Conservation (phyloP, 1,140 invertebrate genomes). For the Xylocopa sonorina region DNA sequence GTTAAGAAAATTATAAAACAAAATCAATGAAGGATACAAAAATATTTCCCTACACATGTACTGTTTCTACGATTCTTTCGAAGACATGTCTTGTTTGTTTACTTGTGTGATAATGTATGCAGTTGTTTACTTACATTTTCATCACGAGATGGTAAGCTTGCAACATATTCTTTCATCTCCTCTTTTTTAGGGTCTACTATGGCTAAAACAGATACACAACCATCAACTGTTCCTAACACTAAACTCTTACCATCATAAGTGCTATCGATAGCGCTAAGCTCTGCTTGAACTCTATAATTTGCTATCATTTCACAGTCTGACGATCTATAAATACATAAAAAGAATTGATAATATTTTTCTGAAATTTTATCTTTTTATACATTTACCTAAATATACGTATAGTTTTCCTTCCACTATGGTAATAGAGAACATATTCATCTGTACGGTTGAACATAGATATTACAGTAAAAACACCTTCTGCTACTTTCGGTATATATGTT, state of each 20-base stretch:
- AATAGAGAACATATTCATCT: constrained; percentile 98
- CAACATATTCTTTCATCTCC: constrained; percentile 86
- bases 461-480: constrained; percentile 98
- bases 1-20: neutral
- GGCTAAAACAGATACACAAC: constrained; percentile 94
- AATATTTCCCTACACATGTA: neutral
- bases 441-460: constrained; percentile 96
- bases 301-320: constrained; percentile 94
- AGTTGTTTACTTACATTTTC: constrained; percentile 82
- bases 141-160: constrained; percentile 87
- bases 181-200: constrained; percentile 90
- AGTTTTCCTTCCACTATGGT: constrained; percentile 96
- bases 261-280: constrained; percentile 92
- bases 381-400: constrained; percentile 92
- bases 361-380: constrained; percentile 4
- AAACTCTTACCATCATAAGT: constrained; percentile 91
- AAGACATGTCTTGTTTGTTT: constrained; percentile 7
- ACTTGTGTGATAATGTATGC: neutral
- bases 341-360: constrained; percentile 4
- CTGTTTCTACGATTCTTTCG: neutral
- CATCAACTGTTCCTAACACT: constrained; percentile 95
- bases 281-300: constrained; percentile 95
- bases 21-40: neutral
- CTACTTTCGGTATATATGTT: constrained; percentile 94
- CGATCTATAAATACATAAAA: constrained; percentile 82